phyloP scores from a whole-genome alignment of 2,888 invertebrate species.

The Nomada hirtipes region DNA sequence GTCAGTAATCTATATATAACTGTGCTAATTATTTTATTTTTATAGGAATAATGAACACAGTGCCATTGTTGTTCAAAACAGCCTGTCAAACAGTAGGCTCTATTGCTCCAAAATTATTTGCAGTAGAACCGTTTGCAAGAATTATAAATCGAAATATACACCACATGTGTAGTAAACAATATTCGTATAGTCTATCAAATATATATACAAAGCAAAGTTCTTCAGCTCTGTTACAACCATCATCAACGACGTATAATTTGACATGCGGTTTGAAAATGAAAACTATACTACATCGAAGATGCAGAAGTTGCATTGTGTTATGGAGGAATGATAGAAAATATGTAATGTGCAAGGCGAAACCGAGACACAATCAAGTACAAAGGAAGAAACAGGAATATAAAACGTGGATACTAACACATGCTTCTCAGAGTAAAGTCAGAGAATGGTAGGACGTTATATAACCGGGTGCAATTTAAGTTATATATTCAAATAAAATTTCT shows the following conservation, averaged over 20 bases:
- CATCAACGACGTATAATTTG: constrained; percentile 79
- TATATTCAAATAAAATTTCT: constrained; percentile 41
- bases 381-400: constrained; percentile 89
- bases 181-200: constrained; percentile 7
- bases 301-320: constrained; percentile 92
- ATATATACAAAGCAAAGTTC: background rate
- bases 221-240: constrained; percentile 70
- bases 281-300: constrained; percentile 88
- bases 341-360: constrained; percentile 91
- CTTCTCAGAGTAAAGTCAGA: constrained; percentile 87
- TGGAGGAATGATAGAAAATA: constrained; percentile 88
- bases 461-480: background rate
- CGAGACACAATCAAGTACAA: constrained; percentile 93
- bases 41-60: constrained; percentile 55
- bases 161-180: constrained; percentile 28
- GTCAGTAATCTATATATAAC: background rate
- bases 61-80: constrained; percentile 48
- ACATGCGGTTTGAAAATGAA: constrained; percentile 90
- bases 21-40: constrained; percentile 13
- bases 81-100: constrained; percentile 43
- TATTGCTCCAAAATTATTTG: constrained; percentile 30
- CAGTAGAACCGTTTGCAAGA: background rate
- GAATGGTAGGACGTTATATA: constrained; percentile 84
- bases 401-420: constrained; percentile 91
- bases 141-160: constrained; percentile 35